A percentile compares a stretch with the other conserved stretches of the same genome.
Conservation (phyloP, 1,140 invertebrate genomes). For the Acromyrmex echinatior region DNA sequence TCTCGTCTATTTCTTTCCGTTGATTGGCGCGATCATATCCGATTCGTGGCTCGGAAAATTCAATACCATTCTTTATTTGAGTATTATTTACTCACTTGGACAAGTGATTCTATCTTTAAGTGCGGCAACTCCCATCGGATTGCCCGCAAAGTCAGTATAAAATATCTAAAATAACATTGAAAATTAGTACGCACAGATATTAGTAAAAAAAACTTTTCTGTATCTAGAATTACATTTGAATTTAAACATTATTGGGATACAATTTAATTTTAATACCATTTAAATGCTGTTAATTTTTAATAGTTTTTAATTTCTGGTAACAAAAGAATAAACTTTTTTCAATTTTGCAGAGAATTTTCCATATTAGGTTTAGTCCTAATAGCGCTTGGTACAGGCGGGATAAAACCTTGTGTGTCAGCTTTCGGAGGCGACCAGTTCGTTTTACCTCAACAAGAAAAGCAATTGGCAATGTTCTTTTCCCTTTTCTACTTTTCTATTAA, state of each 20-base stretch:
- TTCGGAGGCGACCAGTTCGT: slow-evolving; percentile 99
- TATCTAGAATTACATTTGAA: not conserved
- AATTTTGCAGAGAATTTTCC: slow-evolving; percentile 88
- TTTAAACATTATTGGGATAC: slow-evolving; percentile 22
- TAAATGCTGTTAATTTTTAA: not conserved
- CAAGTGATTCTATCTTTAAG: slow-evolving; percentile 92
- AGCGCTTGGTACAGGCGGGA: slow-evolving; percentile 97
- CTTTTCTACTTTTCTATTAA: slow-evolving; percentile 98
- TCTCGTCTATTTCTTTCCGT: slow-evolving; percentile 95
- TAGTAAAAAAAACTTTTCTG: slow-evolving; percentile 3
- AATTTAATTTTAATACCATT: not conserved
- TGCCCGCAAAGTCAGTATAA: slow-evolving; percentile 89
- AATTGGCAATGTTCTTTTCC: slow-evolving; percentile 95
- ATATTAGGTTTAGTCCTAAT: slow-evolving; percentile 94
- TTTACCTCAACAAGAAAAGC: slow-evolving; percentile 91
- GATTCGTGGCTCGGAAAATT: slow-evolving; percentile 96
- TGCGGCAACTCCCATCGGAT: slow-evolving; percentile 88
- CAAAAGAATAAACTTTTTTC: not conserved
- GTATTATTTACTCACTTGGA: slow-evolving; percentile 95
- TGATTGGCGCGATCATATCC: slow-evolving; percentile 95
- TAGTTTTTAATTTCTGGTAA: not conserved
- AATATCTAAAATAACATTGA: not conserved
- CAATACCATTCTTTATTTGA: slow-evolving; percentile 95
- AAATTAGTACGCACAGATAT: not conserved
- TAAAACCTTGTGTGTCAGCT: slow-evolving; percentile 98